These are phyloP conservation scores for Hemistola chrysoprasaria DNA, from an alignment of 2,888 invertebrate genomes.

Conservation along the genomic window DNA sequence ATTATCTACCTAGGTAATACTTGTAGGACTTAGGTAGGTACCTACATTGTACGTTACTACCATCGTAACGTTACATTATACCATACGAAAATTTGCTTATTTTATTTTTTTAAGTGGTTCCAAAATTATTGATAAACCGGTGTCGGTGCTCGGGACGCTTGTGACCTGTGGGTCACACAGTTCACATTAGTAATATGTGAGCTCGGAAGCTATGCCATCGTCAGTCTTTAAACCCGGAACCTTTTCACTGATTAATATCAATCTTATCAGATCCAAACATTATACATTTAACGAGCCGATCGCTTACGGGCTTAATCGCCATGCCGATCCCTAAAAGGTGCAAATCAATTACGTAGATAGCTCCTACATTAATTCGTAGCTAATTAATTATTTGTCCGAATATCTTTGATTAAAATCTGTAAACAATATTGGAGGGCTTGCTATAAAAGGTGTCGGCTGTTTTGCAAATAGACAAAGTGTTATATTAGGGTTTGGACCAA, in stretches of 20 bases:
- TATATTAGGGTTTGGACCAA: conserved; percentile 11
- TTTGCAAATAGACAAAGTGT: conserved; percentile 6
- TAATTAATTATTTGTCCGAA: conserved; percentile 54
- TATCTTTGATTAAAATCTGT: conserved; percentile 44
- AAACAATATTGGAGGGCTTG: conserved; percentile 22
- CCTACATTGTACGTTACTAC: too few species aligned
- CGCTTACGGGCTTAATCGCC: conserved; percentile 52
- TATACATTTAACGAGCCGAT: conserved; percentile 57
- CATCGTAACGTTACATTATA: too few species aligned
- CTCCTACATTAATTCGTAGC: conserved; percentile 54
- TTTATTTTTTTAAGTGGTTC: too few species aligned
- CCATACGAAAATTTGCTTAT: too few species aligned
- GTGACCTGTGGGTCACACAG: conserved; percentile 2
- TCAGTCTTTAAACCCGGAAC: too few species aligned
- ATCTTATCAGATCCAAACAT: conserved; percentile 67
- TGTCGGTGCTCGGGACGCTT: too few species aligned
- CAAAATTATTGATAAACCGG: too few species aligned
- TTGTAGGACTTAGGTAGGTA: too few species aligned
- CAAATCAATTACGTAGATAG: conserved; percentile 67
- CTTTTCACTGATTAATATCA: conserved; percentile 63
- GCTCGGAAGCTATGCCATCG: too few species aligned
- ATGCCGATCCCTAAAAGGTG: conserved; percentile 54
- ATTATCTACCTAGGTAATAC: too few species aligned
- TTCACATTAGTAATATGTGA: too few species aligned
- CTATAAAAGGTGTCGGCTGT: conserved; percentile 18